Evolutionary conservation across 2,113 vertebrate species (phyloP).

Genomic region (Fulica atra): DNA sequence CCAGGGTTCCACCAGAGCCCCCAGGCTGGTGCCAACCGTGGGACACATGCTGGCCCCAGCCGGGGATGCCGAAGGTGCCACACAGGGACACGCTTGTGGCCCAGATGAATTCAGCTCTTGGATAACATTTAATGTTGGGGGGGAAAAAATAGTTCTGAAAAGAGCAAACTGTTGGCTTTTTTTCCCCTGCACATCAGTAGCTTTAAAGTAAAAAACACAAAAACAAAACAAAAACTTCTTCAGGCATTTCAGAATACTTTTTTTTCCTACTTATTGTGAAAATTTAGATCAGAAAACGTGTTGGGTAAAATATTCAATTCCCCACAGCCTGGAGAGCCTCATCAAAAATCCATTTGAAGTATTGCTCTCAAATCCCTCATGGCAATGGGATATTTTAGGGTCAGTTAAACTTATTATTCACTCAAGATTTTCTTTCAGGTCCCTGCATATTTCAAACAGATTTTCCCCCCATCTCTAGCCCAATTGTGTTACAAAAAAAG

Average conservation of each 20-base stretch:
- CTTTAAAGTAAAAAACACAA: neutral
- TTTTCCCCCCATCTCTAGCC: slow-evolving; percentile 40
- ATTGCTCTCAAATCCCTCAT: slow-evolving; percentile 48
- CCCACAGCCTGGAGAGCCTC: slow-evolving; percentile 1
- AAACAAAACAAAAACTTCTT: neutral
- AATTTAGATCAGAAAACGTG: slow-evolving; percentile 4
- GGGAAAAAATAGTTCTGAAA: neutral
- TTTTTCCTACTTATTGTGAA: neutral
- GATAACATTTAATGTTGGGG: neutral
- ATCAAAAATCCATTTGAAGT: slow-evolving; percentile 56
- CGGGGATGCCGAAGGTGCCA: neutral
- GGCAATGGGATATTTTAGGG: slow-evolving; percentile 64
- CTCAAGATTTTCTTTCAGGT: slow-evolving; percentile 55
- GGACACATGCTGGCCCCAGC: neutral
- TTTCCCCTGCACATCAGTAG: neutral
- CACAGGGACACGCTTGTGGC: too few relatives aligned
- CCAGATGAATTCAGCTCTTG: neutral
- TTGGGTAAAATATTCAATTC: slow-evolving; percentile 40
- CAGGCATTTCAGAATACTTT: neutral
- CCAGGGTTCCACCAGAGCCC: neutral
- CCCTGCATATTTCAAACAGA: slow-evolving; percentile 63
- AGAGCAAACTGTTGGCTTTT: neutral
- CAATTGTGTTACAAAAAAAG: slow-evolving; percentile 45
- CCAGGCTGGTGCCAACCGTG: accelerated
- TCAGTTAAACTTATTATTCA: slow-evolving; percentile 68